A percentile compares a stretch with the other conserved stretches of the same genome.
These are phyloP conservation scores for Tetragnatha versicolor DNA, from an alignment of 1,140 invertebrate species.

Conservation along the genomic window DNA sequence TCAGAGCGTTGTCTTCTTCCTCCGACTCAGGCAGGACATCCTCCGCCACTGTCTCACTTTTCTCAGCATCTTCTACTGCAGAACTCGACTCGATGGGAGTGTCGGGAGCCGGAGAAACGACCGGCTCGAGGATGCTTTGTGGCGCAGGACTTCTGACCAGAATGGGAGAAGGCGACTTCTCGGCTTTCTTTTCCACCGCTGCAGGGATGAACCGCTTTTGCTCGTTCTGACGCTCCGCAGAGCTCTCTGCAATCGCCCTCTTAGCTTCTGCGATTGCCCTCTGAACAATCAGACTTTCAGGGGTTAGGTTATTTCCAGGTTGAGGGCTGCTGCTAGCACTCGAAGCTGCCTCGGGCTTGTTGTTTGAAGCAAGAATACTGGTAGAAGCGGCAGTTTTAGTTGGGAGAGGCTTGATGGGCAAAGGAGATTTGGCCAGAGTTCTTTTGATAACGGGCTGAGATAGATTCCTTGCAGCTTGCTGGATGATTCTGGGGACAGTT, in stretches of 20 bases:
- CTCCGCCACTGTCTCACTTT: too few species aligned
- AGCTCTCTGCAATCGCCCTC: constrained; percentile 15
- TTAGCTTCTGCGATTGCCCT: constrained; percentile 24
- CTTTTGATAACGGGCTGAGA: constrained; percentile 21
- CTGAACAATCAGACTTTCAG: constrained; percentile 20
- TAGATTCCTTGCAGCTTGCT: constrained; percentile 27
- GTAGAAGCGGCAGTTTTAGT: neutral
- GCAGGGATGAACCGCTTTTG: too few species aligned
- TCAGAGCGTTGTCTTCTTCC: too few species aligned
- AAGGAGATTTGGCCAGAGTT: neutral
- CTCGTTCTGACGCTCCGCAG: neutral
- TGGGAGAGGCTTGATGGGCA: neutral
- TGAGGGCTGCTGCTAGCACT: neutral
- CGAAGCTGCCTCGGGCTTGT: neutral
- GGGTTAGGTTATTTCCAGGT: too few species aligned
- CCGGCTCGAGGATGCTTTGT: too few species aligned
- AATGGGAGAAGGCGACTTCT: too few species aligned
- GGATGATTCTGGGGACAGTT: constrained; percentile 36
- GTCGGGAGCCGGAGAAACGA: too few species aligned
- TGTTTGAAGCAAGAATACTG: neutral
- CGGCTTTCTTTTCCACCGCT: too few species aligned
- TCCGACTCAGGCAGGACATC: too few species aligned
- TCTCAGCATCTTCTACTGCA: too few species aligned
- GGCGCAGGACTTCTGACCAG: too few species aligned
- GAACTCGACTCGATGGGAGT: too few species aligned